Evolutionary conservation across 2,113 vertebrate species (phyloP).

Genomic region (Cyprinodon variegatus): DNA sequence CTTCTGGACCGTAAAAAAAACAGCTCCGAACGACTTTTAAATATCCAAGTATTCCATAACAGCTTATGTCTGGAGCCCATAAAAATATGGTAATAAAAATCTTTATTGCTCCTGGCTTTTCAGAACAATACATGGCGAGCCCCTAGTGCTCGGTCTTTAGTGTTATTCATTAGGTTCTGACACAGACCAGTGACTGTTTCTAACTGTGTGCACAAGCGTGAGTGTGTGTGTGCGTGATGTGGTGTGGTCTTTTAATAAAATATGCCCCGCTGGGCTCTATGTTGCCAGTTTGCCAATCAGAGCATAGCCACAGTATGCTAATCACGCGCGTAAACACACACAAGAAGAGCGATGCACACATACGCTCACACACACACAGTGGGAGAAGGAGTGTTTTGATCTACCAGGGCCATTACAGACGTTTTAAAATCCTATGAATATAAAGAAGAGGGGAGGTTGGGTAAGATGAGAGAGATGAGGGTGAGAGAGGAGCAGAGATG

Average conservation of each 20-base stretch:
- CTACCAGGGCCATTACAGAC: conserved; percentile 77
- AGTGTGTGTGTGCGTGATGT: conserved; percentile 24
- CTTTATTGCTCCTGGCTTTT: conserved; percentile 70
- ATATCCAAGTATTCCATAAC: conserved; percentile 53
- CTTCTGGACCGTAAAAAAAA: conserved; percentile 52
- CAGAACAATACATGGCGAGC: conserved; percentile 70
- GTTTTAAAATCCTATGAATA: conserved; percentile 80
- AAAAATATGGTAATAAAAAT: conserved; percentile 72
- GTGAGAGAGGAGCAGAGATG: conserved; percentile 27
- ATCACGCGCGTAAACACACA: conserved; percentile 30
- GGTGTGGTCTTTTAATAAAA: conserved; percentile 68
- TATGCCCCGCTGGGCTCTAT: conserved; percentile 68
- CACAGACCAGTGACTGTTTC: conserved; percentile 67
- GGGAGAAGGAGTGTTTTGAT: conserved; percentile 70
- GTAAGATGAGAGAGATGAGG: conserved; percentile 44
- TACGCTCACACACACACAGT: conserved; percentile 37
- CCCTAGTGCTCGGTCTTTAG: conserved; percentile 69
- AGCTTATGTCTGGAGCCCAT: conserved; percentile 66
- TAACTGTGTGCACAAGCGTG: conserved; percentile 38
- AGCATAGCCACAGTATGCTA: conserved; percentile 73
- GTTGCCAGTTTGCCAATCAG: conserved; percentile 77
- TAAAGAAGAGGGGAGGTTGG: conserved; percentile 66
- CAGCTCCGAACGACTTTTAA: conserved; percentile 44
- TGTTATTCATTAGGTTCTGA: conserved; percentile 75
- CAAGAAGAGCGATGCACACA: conserved; percentile 9